Evolutionary conservation across 2,888 invertebrate genomes (phyloP), one percentile per base, ranked within the genome.

Genomic region (Acleris laterana): DNA sequence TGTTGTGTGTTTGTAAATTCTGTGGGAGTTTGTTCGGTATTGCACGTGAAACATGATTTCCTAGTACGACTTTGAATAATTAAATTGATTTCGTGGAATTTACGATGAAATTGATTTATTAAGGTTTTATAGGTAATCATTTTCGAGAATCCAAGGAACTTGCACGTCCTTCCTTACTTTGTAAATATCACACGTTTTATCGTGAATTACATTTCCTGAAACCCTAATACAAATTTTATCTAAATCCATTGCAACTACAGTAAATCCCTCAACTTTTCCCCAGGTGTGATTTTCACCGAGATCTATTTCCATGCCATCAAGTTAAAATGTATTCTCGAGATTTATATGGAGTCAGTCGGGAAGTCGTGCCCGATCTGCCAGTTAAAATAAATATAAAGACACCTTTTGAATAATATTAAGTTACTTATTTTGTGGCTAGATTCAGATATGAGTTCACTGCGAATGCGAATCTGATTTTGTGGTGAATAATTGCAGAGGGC

Each of bases 371-470:
- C 80, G 89, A 90, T 91, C 84, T 83, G 77, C 81, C 82, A 82
- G 85, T 87, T 86, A 84, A 90, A 87, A 91, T 91, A 90, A 89
- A 87, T 87, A 87, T 86, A 82, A 83, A 79, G 87, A 89, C 90
- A 90, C 89, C 89, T 88, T 66, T 68, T 70, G 72, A 72, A 72
- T 72, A 71, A 71, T 70, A 71, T 71, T 69, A 69, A 68, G 70
- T 70, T 69, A 70, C 70, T 70, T 72, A 70, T 72, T 71, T 70
- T 63, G 72, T 80, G 77, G 78, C 70, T 74, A 81, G 85, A 85
- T 85, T 75, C 71, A 69, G 73, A 70, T 64, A 57, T 46, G n/a
- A 44, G 70, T 72, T 68, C 71, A 72, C 77, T 75, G 78, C 77
- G 79, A 80, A 79, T 78, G 77, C 72, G 74, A 77, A 82, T 81